Evolutionary conservation across 2,888 invertebrate genomes (phyloP).

Genomic region (Apodemia duryi): DNA sequence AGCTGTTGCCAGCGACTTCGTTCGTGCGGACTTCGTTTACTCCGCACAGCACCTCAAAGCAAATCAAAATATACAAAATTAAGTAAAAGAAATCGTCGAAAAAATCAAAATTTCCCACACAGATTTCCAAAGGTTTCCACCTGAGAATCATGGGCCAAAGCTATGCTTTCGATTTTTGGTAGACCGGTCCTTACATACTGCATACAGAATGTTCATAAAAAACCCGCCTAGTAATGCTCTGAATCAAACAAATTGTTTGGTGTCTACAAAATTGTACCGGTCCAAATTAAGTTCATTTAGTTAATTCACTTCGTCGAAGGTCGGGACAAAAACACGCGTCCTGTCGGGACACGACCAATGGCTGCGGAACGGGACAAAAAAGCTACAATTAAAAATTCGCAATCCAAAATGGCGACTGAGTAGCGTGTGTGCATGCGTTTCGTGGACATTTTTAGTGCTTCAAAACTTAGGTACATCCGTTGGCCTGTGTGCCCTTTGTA

Average conservation of each 20-base stretch:
- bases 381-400: conserved; percentile 43
- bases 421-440: conserved; percentile 19
- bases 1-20: too few species aligned
- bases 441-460: conserved; percentile 17
- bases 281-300: conserved; percentile 43
- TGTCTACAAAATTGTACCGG: conserved; percentile 39
- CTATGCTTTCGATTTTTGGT: too few species aligned
- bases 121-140: too few species aligned
- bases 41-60: too few species aligned
- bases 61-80: too few species aligned
- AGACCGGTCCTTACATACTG: too few species aligned
- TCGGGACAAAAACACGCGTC: conserved; percentile 32
- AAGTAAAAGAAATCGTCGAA: too few species aligned
- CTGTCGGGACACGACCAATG: conserved; percentile 34
- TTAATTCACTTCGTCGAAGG: conserved; percentile 41
- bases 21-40: too few species aligned
- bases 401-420: conserved; percentile 37
- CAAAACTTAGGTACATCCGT: not conserved
- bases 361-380: conserved; percentile 34
- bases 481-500: not conserved
- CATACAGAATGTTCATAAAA: not conserved
- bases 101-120: too few species aligned
- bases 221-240: conserved; percentile 1
- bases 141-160: too few species aligned
- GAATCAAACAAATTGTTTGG: conserved; percentile 14